Evolutionary conservation across 2,797 vertebrate genomes (phyloP), one percentile per base, ranked within the genome.

Genomic region (Nyctalus aviator): DNA sequence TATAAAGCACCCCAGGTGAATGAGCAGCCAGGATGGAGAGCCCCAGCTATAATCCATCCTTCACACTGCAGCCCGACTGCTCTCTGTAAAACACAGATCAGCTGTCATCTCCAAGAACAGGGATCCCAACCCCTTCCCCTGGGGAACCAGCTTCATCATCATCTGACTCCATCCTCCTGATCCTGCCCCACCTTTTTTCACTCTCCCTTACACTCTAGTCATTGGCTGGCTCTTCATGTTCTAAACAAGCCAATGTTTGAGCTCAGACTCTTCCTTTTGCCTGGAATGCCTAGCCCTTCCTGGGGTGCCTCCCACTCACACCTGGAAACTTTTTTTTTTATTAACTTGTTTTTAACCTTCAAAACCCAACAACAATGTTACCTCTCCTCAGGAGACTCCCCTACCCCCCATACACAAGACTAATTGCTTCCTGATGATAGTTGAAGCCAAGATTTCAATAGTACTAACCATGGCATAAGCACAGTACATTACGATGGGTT

Each of bases 381-480:
- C 18, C 44, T n/a, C 21, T 85, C 44, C 3, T 77, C 5, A 2
- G 78, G 62, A 83, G 66, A 44, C 57, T 6, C 46, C 32, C 46
- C 25, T 44, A 10, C 20, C 27, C 1, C 30, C n/a, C 18, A 4
- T 30, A 18, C 35, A 5, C 41, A 1, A 20, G 17, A 32, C 66
- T 6, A 44, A 62, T n/a, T 32, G 9, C 20, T 57, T 68, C 53
- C 76, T 37, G 2, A 2, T 10, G 71, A 57, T 0, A 2, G 37
- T 5, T 2, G 59, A 30, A 86, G 44, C 55, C 41, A 1, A 0
- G 0, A 2, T 9, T 62, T 64, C 57, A 8, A 0, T 2, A 11
- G 3, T 10, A 1, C 13, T 27, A 8, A 30, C 4, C 11, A 5
- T 0, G 2, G 17, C 15, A 6, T 1, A 4, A 14, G 23, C 8